Evolutionary conservation across 2,888 invertebrate genomes (phyloP), one percentile per base, ranked within the genome.

Genomic region (Lampropteryx suffumata): DNA sequence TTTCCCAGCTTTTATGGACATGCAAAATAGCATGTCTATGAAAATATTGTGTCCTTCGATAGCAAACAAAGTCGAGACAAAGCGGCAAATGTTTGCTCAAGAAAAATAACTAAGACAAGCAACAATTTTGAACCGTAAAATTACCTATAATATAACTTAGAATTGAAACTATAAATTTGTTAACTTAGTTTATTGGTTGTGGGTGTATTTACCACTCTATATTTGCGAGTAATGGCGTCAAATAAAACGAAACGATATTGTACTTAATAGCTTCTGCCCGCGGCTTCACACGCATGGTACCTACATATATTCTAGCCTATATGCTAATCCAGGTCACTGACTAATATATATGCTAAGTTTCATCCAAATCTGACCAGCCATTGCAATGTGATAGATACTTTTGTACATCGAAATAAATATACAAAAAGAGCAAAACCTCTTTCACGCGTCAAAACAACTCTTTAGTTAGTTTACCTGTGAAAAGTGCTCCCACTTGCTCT

Each of bases 1-100:
- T 21, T 29, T 24, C 17, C 33, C 52, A 51, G 54, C 53, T 64
- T 40, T 71, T 71, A 74, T 67, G 70, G 61, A 32, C 58, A 62
- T 65, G 75, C 54, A 65, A 76, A 71, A 75, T 51, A 41, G 21
- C 37, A 29, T 34, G 4, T 3, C 3, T 17, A 33, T 41, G 30
- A 41, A 40, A 36, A 48, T 71, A 68, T 61, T 63, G 58, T 68
- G 65, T 62, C 59, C 63, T 50, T 55, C 57, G 36, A 59, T 53
- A 48, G 51, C 57, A 50, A 53, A 54, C 24, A 55, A 14, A 34
- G 40, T 47, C 60, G 43, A 44, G 47, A 44, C 53, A 59, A 57
- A 51, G 53, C 42, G 47, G 49, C 50, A 59, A 67, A 69, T 62
- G 48, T 66, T 67, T 61, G 61, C 5, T 37, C 43, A 55, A 40